Evolutionary conservation across 2,888 invertebrate genomes (phyloP).

Genomic region (Meteorus colon): DNA sequence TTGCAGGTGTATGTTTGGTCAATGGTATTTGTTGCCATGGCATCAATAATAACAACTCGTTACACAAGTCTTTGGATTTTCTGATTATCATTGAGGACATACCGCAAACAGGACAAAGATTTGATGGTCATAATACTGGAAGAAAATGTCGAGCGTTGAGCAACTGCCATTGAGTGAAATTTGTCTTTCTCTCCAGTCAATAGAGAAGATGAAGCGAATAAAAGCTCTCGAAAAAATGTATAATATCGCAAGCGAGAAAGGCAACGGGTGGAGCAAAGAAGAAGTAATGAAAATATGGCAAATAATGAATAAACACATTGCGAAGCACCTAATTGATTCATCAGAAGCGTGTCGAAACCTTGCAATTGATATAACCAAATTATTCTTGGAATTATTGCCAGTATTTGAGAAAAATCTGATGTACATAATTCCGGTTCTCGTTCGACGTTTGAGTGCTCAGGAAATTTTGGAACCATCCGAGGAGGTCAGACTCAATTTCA

Average conservation of each 20-base stretch:
- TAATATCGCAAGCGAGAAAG: conserved; percentile 72
- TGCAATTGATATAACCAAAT: conserved; percentile 76
- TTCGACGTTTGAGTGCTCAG: conserved; percentile 84
- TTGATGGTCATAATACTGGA: neutral
- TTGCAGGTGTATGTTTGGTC: neutral
- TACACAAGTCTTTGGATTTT: neutral
- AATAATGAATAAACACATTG: conserved; percentile 72
- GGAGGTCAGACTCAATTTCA: conserved; percentile 84
- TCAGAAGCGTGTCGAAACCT: conserved; percentile 80
- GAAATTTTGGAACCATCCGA: conserved; percentile 85
- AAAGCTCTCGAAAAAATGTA: conserved; percentile 76
- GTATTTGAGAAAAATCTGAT: conserved; percentile 83
- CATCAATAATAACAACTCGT: neutral
- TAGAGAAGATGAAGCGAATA: conserved; percentile 77
- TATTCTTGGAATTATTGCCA: conserved; percentile 77
- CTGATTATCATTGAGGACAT: neutral
- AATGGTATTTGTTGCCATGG: conserved; percentile 35
- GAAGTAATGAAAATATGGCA: conserved; percentile 73
- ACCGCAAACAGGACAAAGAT: neutral
- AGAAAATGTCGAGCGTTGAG: conserved; percentile 51
- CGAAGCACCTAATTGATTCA: conserved; percentile 76
- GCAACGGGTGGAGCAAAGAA: conserved; percentile 59
- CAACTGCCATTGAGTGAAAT: conserved; percentile 54
- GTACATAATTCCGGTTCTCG: conserved; percentile 84
- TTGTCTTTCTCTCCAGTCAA: conserved; percentile 75